Evolutionary conservation across 1,140 invertebrate genomes (phyloP).

Genomic region (Lasaia peninsularis): DNA sequence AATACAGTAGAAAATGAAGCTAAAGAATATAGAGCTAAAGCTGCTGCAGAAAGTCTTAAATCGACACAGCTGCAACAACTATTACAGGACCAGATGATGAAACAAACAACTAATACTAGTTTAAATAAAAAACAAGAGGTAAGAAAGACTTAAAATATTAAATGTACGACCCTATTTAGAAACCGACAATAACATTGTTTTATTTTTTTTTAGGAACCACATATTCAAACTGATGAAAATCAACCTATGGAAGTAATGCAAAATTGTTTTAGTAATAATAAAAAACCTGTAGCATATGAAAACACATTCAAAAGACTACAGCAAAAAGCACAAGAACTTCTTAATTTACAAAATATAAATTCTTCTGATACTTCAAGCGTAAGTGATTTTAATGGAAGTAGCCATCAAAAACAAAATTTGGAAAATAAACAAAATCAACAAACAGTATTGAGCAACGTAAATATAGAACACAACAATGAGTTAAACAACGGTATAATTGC

Average conservation of each 20-base stretch:
- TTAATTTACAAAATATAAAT: conserved; percentile 47
- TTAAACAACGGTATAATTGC: background rate
- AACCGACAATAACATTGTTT: background rate
- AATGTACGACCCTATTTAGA: too few relatives aligned
- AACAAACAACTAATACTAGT: background rate
- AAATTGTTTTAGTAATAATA: background rate
- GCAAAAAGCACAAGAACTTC: conserved; percentile 58
- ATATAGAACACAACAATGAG: background rate
- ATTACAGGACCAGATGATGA: conserved; percentile 30
- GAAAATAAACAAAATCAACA: conserved; percentile 17
- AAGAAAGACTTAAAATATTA: background rate
- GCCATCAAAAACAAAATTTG: conserved; percentile 14
- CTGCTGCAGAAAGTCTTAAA: conserved; percentile 48
- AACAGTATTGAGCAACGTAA: conserved; percentile 12
- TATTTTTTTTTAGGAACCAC: background rate
- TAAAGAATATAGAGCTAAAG: conserved; percentile 44
- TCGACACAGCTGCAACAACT: conserved; percentile 43
- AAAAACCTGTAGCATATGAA: conserved; percentile 22
- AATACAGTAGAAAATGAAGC: conserved; percentile 53
- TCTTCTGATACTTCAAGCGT: conserved; percentile 46
- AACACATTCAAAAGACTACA: conserved; percentile 55
- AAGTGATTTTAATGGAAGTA: conserved; percentile 30
- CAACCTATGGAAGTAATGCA: background rate
- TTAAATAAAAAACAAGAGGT: background rate
- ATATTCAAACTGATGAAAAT: background rate